These are phyloP conservation scores for Encarsia formosa DNA, from an alignment of 2,888 invertebrate genomes.

Conservation along the genomic window DNA sequence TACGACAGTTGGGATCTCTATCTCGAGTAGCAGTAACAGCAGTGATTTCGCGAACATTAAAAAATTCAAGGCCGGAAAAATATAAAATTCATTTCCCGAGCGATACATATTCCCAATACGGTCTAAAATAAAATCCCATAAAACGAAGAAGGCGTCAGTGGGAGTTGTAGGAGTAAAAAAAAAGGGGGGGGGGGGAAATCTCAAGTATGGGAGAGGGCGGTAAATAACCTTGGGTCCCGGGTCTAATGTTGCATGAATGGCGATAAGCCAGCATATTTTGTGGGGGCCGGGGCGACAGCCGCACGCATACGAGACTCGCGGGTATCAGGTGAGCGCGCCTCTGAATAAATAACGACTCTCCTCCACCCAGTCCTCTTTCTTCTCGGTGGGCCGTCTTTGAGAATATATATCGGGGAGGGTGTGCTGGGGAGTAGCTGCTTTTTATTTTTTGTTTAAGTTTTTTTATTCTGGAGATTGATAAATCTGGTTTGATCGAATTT, in stretches of 20 bases:
- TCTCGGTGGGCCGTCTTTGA: neutral
- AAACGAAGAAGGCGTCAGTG: neutral
- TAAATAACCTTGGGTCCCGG: conserved; percentile 46
- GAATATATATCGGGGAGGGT: too few relatives aligned
- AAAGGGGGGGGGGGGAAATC: too few relatives aligned
- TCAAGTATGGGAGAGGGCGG: conserved; percentile 27
- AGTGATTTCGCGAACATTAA: too few relatives aligned
- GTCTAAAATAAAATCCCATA: neutral
- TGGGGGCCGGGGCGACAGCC: conserved; percentile 28
- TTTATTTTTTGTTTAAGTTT: too few relatives aligned
- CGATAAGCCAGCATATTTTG: conserved; percentile 47
- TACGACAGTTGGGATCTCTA: too few relatives aligned
- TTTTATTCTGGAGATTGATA: too few relatives aligned
- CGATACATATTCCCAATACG: neutral
- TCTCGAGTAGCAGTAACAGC: too few relatives aligned
- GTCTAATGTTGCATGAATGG: conserved; percentile 51
- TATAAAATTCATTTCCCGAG: too few relatives aligned
- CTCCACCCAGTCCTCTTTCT: neutral
- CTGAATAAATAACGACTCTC: conserved; percentile 41
- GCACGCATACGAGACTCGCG: conserved; percentile 19
- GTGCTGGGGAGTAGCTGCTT: too few relatives aligned
- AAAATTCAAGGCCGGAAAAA: too few relatives aligned
- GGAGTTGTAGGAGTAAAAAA: neutral
- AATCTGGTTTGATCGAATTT: too few relatives aligned
- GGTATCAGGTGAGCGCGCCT: conserved; percentile 35